Evolutionary conservation across 2,113 vertebrate species (phyloP), one percentile per base, ranked within the genome.

Genomic region (Amphiprion percula): DNA sequence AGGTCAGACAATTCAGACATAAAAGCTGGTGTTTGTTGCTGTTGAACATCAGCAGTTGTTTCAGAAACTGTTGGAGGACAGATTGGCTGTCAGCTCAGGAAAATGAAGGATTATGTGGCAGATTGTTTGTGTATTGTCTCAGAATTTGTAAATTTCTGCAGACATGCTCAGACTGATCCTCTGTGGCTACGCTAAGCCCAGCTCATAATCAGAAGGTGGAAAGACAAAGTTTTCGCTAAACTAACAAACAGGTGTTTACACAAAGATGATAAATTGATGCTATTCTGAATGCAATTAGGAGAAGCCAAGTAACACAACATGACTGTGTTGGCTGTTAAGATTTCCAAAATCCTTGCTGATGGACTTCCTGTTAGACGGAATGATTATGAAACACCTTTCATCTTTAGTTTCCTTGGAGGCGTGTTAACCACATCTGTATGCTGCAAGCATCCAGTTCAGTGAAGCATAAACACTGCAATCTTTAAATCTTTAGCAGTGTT

Each of bases 371-470:
- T 68, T 63, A 69, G 56, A 66, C 47, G 47, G 69, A 66, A 62
- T 87, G 53, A 68, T 79, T 74, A 60, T 8, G 11, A 78, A 80
- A 53, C 55, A 74, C 72, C 50, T 83, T 81, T 83, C 73, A 65
- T 83, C 23, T 64, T 49, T 28, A 21, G 64, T 64, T 55, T 78
- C 69, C 77, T 19, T 21, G 52, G 56, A 37, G 69, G 37, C 77
- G 82, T 68, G 66, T 75, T 84, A 65, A 59, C 10, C 28, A 62
- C 73, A 87, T 91, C 77, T 80, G 65, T 75, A 85, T 86, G 76
- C 83, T 44, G 41, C 53, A 66, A 44, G 39, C 60, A 8, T 52
- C 23, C 10, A 14, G 64, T 23, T 58, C 50, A 74, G 71, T 85
- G 46, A 74, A 23, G 83, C 82, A 75, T 82, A 72, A 85, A 82